Evolutionary conservation across 2,113 vertebrate genomes (phyloP), one percentile per base, ranked within the genome.

Genomic region (Phainopepla nitens): DNA sequence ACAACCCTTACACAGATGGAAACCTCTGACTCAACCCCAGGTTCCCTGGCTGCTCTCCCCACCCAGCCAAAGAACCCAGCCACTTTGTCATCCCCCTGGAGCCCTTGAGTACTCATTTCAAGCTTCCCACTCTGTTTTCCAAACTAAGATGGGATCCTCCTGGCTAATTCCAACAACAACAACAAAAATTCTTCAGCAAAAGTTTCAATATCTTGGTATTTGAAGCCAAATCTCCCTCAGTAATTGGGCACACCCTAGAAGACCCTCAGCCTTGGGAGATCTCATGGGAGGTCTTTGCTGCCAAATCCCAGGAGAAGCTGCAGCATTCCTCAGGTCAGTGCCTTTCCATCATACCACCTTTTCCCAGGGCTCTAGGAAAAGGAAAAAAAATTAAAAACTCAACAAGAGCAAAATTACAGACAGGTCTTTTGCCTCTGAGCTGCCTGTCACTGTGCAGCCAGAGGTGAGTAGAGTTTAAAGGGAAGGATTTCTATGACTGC

Each of bases 1-100:
- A 93, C 97, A 98, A 96, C 97, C 96, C 87, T 91, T 50, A 33
- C 45, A 81, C 96, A 97, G 94, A 97, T 97, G 95, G 87, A 90
- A 97, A 88, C n/a, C 93, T 58, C 94, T 94, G 94, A 97, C 94
- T 96, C 95, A 93, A 78, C 53, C 87, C 73, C 95, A 94, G 92
- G 95, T 96, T 95, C 89, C 61, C 64, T 64, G n/a, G 83, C 82
- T 45, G 68, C 53, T 94, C 79, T 94, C 94, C 93, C 93, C 83
- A 60, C 68, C 75, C 84, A 87, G 73, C 82, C 96, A 96, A 86
- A 78, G 93, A 95, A 94, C 87, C 41, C 28, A 13, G 76, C 73
- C 80, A 79, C 95, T 94, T 82, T 95, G 41, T 89, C 82, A 97
- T 94, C 79, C 82, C 96, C 92, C 87, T 89, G 58, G 94, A 96